phyloP scores from a whole-genome alignment of 1,140 invertebrate genomes.

The Trissolcus basalis region DNA sequence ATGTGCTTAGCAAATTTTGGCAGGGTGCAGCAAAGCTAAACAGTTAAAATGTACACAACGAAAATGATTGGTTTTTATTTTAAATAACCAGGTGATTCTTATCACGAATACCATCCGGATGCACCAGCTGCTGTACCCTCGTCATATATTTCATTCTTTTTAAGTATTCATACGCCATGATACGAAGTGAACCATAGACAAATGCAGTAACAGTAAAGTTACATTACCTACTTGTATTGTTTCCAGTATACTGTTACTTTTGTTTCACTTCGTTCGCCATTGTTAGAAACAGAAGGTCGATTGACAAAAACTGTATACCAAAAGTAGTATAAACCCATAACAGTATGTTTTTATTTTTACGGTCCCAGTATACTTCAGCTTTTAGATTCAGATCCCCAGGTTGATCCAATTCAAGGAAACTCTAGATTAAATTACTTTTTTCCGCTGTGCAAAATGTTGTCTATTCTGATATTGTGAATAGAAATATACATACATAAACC shows the following conservation, averaged over 20 bases:
- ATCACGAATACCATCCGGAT: slow-evolving; percentile 29
- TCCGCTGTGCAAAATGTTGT: no score
- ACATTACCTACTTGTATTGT: slow-evolving; percentile 25
- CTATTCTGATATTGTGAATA: no score
- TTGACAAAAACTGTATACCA: slow-evolving; percentile 18
- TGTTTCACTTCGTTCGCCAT: slow-evolving; percentile 14
- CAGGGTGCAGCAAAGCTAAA: no score
- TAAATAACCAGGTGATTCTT: slow-evolving; percentile 36
- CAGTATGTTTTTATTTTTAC: slow-evolving; percentile 28
- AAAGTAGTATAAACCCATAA: slow-evolving; percentile 4
- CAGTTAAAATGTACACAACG: slow-evolving; percentile 1
- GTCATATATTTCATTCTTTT: slow-evolving; percentile 24
- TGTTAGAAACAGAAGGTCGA: slow-evolving; percentile 15
- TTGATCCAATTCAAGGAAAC: no score
- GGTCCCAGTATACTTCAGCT: slow-evolving; percentile 4
- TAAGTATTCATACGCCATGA: slow-evolving; percentile 11
- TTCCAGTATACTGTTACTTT: slow-evolving; percentile 31
- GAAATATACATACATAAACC: no score
- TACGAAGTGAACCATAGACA: slow-evolving; percentile 36
- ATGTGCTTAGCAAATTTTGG: no score
- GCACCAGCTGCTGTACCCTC: slow-evolving; percentile 38
- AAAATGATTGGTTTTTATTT: slow-evolving; percentile 1
- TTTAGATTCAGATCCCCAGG: background rate
- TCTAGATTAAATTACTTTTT: no score
- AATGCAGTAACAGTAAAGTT: slow-evolving; percentile 42